phyloP scores from a whole-genome alignment of 2,113 vertebrate species.

The Apodemus speciosus region DNA sequence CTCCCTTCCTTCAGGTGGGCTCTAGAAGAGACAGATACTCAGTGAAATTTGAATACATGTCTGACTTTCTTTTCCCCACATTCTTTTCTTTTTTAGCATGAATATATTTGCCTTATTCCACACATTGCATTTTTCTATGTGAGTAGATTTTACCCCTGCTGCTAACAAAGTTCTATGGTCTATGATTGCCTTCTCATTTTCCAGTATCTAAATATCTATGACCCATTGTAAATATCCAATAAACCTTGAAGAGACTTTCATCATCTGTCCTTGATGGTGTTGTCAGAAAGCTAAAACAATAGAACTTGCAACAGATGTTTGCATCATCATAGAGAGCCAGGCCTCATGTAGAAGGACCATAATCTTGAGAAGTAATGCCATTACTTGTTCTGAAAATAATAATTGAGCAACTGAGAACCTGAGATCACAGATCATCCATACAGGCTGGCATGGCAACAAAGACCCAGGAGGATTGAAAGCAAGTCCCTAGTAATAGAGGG shows the following conservation, averaged over 20 bases:
- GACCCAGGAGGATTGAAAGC: not conserved
- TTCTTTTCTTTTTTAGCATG: not conserved
- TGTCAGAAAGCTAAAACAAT: constrained; percentile 67
- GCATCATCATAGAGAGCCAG: not conserved
- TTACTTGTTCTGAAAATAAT: constrained; percentile 40
- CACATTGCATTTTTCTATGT: not conserved
- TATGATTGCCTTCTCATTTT: constrained; percentile 44
- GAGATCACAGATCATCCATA: constrained; percentile 24
- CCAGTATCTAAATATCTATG: constrained; percentile 23
- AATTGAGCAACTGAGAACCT: too few relatives aligned
- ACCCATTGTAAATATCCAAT: constrained; percentile 48
- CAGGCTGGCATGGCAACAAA: not conserved
- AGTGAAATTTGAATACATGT: constrained; percentile 53
- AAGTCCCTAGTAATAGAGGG: not conserved
- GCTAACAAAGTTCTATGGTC: not conserved
- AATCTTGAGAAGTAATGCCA: constrained; percentile 18
- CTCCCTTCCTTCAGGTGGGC: constrained; percentile 14
- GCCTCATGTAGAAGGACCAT: constrained; percentile 38
- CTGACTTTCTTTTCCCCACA: constrained; percentile 33
- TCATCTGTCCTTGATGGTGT: constrained; percentile 58
- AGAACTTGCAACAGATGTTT: constrained; percentile 59
- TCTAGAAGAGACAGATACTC: constrained; percentile 46
- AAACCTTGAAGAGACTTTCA: constrained; percentile 56
- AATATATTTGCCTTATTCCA: not conserved
- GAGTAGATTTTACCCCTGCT: not conserved